phyloP scores from a whole-genome alignment of 2,113 vertebrate genomes.

The Apteryx mantelli region DNA sequence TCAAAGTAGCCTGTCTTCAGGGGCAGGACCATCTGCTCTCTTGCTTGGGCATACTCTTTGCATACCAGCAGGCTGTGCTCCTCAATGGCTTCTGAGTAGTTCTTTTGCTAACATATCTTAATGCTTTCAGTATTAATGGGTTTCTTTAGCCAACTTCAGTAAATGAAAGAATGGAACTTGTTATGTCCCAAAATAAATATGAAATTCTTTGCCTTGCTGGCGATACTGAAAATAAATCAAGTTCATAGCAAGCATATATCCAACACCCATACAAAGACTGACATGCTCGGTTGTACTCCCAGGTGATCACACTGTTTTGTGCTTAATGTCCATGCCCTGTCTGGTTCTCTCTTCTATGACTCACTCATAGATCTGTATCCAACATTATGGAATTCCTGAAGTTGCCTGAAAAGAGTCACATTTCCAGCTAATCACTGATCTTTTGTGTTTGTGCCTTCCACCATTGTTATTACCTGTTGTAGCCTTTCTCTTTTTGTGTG shows the following conservation, averaged over 20 bases:
- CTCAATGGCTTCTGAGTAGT: not conserved
- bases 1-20: not conserved
- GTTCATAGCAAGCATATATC: not conserved
- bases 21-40: not conserved
- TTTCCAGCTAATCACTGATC: not conserved
- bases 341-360: not conserved
- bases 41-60: not conserved
- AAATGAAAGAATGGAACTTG: constrained; percentile 33
- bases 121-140: not conserved
- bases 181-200: not conserved
- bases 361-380: not conserved
- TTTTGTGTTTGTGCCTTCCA: not conserved
- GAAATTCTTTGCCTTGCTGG: constrained; percentile 18
- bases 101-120: not conserved
- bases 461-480: not conserved
- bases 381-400: not conserved
- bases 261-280: not conserved
- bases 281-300: fast-evolving
- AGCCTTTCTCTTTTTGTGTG: not conserved
- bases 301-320: not conserved
- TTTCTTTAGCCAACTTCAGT: not conserved
- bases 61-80: not conserved
- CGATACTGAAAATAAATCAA: not conserved
- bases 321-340: not conserved
- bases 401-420: not conserved